Evolutionary conservation across 2,888 invertebrate genomes (phyloP).

Genomic region (Cotesia congregata): DNA sequence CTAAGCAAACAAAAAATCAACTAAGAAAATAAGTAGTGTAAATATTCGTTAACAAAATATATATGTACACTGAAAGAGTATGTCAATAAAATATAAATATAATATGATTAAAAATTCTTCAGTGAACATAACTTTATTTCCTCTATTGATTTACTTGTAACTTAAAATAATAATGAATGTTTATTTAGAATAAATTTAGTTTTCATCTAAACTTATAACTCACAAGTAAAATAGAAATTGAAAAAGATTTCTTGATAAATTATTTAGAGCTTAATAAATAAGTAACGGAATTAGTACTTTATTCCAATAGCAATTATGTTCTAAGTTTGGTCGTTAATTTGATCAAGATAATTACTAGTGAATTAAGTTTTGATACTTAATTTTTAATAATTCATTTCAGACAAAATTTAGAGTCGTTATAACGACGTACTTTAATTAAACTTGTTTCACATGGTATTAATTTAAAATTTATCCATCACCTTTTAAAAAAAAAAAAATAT

Average conservation of each 20-base stretch:
- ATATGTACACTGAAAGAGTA: neutral
- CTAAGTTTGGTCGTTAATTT: neutral
- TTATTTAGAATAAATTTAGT: too few relatives aligned
- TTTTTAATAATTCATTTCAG: neutral
- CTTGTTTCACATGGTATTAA: neutral
- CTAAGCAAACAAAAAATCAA: slow-evolving; percentile 15
- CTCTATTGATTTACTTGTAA: neutral
- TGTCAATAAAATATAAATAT: slow-evolving; percentile 11
- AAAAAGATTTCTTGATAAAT: neutral
- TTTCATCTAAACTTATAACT: too few relatives aligned
- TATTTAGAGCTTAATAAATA: neutral
- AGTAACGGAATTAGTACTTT: neutral
- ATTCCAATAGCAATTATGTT: neutral
- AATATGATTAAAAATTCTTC: slow-evolving; percentile 5
- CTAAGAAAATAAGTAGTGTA: slow-evolving; percentile 10
- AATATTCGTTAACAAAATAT: neutral
- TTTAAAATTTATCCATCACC: neutral
- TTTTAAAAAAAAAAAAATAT: neutral
- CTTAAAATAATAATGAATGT: neutral
- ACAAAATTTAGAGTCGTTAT: neutral
- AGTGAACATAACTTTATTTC: slow-evolving; percentile 25
- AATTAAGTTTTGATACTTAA: neutral
- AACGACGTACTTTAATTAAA: neutral
- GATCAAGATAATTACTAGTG: neutral
- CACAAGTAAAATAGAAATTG: neutral